These are phyloP conservation scores for Coregonus suidteri DNA, from an alignment of 2,797 vertebrate species.

Conservation along the genomic window DNA sequence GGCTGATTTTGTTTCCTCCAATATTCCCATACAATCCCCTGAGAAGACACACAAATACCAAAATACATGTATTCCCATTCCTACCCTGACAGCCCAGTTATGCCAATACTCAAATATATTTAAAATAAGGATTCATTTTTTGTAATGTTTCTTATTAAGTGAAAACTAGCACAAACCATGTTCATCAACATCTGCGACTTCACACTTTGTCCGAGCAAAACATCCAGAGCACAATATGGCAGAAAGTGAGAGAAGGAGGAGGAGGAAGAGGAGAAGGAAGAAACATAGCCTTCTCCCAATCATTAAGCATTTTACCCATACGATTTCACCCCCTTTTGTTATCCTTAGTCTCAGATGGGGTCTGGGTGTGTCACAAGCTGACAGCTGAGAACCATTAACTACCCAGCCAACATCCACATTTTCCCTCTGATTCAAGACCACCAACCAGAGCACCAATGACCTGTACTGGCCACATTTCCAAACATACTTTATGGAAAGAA, in stretches of 20 bases:
- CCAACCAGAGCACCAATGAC: neutral
- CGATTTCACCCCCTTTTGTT: neutral
- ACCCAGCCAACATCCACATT: neutral
- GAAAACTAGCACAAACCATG: constrained; percentile 4
- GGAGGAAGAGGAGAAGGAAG: neutral
- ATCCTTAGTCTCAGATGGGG: neutral
- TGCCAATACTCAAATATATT: neutral
- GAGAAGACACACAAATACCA: constrained; percentile 11
- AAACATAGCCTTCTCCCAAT: neutral
- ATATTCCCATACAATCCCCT: constrained; percentile 1
- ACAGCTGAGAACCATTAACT: constrained; percentile 13
- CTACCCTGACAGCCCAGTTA: neutral
- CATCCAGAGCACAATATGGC: neutral
- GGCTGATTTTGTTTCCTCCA: constrained; percentile 28
- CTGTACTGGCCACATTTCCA: neutral
- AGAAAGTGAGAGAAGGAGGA: neutral
- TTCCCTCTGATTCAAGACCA: neutral
- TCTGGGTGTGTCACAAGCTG: neutral
- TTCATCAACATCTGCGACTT: neutral
- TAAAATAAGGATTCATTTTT: neutral
- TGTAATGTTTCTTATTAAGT: neutral
- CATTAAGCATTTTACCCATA: neutral
- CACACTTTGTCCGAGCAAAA: neutral
- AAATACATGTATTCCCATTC: constrained; percentile 17
- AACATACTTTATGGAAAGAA: neutral